Percentiles rank a stretch among this genome's conserved stretches.
These are phyloP conservation scores for Rhynchomys soricoides DNA, from an alignment of 2,113 vertebrate species.

Conservation along the genomic window DNA sequence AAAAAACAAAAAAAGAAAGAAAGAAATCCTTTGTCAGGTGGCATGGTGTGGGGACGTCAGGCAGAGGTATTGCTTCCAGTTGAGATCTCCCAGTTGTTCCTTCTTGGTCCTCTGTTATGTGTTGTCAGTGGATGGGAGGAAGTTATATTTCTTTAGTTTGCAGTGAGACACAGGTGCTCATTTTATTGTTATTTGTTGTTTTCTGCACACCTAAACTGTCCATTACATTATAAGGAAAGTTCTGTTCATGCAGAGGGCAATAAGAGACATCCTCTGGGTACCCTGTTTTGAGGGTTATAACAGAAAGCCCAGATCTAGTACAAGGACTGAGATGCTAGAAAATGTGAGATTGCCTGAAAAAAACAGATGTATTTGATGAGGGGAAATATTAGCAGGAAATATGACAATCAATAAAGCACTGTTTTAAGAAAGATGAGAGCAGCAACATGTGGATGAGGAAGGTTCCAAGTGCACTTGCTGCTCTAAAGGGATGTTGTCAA, in stretches of 20 bases:
- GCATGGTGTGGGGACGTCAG: background rate
- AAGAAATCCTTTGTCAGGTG: background rate
- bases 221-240: constrained; percentile 47
- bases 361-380: background rate
- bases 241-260: background rate
- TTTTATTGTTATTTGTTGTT: constrained; percentile 53
- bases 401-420: background rate
- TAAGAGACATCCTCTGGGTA: background rate
- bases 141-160: constrained; percentile 46
- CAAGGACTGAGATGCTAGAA: background rate
- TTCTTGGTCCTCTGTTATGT: background rate
- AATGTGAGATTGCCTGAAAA: background rate
- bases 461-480: background rate
- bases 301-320: background rate
- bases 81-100: background rate
- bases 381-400: background rate
- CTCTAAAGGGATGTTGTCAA: background rate
- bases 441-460: background rate
- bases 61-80: background rate
- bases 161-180: background rate
- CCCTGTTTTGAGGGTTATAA: background rate
- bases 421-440: background rate
- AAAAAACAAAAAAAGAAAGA: too few relatives aligned
- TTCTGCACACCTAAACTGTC: constrained; percentile 24
- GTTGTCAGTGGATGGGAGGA: background rate